Evolutionary conservation across 1,140 invertebrate genomes (phyloP), one percentile per base, ranked within the genome.

Genomic region (Geopemphigus sp.): DNA sequence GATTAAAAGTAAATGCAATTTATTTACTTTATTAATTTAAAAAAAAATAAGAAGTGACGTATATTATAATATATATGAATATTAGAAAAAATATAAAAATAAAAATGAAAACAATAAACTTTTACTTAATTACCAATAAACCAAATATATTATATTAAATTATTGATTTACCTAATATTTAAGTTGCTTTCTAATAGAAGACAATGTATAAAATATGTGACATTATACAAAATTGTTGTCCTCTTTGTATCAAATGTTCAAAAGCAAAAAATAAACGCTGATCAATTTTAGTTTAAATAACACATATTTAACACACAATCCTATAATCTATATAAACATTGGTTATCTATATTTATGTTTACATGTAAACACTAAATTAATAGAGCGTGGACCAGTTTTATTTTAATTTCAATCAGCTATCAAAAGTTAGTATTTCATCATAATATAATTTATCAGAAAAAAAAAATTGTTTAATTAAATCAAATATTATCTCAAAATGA

Each of bases 401-500:
- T 59, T 24, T 15, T 39, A 14, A 70, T 45, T 26, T 53, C 15
- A 15, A 24, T 50, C 15, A 6, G 26, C 15, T 26, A 0, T 29
- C 50, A 70, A 14, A 70, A 70, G 6, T 70, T 68, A 24, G 1
- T 59, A 59, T 59, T 68, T 50, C 1, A 66, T 66, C n/a, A 63
- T 17, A 47, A 66, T 22, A 66, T 22, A 64, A 39, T 11, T 59
- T 59, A 64, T 39, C 10, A 45, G 63, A n/a, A 64, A 19, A 39
- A n/a, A n/a, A 32, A 63, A 39, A 66, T 66, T 66, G 32, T 66
- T 45, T 66, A 22, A 66, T 66, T n/a, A 45, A 45, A 66, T 47
- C 1, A 47, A 66, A 47, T 22, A 32, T 26, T 63, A 32, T 63
- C n/a, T 66, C 39, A 45, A 45, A 66, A 66, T 66, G 5, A 39